A percentile compares a stretch with the other conserved stretches of the same genome.
phyloP scores from a whole-genome alignment of 2,113 vertebrate genomes.

The Heterotis niloticus region DNA sequence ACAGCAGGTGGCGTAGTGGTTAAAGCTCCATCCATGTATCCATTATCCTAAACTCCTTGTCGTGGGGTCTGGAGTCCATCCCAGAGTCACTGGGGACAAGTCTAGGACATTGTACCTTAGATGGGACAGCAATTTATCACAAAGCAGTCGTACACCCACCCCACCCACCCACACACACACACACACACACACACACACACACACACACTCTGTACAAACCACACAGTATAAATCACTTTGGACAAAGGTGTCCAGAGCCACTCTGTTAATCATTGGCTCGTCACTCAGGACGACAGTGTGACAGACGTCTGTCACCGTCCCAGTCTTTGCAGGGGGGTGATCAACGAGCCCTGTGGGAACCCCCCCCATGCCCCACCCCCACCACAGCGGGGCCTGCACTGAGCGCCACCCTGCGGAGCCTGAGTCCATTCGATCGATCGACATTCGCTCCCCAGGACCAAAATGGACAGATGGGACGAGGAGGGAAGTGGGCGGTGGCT shows the following conservation, averaged over 20 bases:
- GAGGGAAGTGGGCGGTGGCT: neutral
- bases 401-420: conserved; percentile 2
- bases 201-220: neutral
- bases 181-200: neutral
- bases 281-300: conserved; percentile 41
- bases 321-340: conserved; percentile 39
- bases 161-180: neutral
- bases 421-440: neutral
- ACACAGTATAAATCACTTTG: too few species aligned
- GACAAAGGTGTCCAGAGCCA: neutral
- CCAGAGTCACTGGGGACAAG: neutral
- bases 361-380: conserved; percentile 14
- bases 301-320: conserved; percentile 44
- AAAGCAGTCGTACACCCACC: neutral
- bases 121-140: neutral
- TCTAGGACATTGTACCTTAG: neutral
- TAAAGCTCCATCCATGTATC: neutral
- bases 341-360: conserved; percentile 39
- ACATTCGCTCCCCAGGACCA: neutral
- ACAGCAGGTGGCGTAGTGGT: neutral
- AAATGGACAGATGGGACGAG: conserved; percentile 4
- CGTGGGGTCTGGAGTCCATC: neutral
- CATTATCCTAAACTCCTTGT: neutral
- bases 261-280: conserved; percentile 52
- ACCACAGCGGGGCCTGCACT: neutral